Evolutionary conservation across 2,888 invertebrate genomes (phyloP), one percentile per base, ranked within the genome.

Genomic region (Creontiades dilutus): DNA sequence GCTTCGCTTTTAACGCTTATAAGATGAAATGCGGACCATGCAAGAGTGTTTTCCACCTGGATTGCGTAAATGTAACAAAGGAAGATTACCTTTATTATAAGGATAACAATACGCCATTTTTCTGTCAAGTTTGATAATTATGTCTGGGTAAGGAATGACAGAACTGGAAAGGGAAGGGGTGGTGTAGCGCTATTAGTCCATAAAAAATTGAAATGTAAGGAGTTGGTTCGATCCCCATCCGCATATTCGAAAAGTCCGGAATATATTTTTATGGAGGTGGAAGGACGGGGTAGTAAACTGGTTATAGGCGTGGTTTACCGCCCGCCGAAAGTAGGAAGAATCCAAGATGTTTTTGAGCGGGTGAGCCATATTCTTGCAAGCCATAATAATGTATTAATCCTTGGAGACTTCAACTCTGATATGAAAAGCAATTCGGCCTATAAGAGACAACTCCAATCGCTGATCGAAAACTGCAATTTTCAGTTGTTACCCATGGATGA

Each of bases 1-100:
- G 82, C 37, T 82, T 82, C 19, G 2, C 82, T 23, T 13, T 48
- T 48, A 82, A 82, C 82, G 47, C 82, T 2, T 47, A 82, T n/a
- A 48, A n/a, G 16, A 48, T 82, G 82, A 47, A 4, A 4, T 82
- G 82, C 4, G 4, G 3, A 11, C 2, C 0, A 1, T 82, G 82
- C 52, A 47, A 23, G 14, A n/a, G 47, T 14, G 3, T 3, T n/a
- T 82, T 11, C 13, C 82, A 82, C 23, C 47, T 82, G 5, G 48
- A 47, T 7, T 82, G 82, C 13, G 48, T 48, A 5, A 82, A 82
- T 14, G 47, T 82, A 7, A n/a, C 47, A 2, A 82, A 82, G 48
- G 19, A 5, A 19, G 82, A 82, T 48, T 82, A 82, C n/a, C 3
- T 16, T 3, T 82, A 16, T 46, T 23, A 82, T 1, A 82, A 82